These are phyloP conservation scores for Seriola dumerili DNA, from an alignment of 2,113 vertebrate species.

Conservation along the genomic window DNA sequence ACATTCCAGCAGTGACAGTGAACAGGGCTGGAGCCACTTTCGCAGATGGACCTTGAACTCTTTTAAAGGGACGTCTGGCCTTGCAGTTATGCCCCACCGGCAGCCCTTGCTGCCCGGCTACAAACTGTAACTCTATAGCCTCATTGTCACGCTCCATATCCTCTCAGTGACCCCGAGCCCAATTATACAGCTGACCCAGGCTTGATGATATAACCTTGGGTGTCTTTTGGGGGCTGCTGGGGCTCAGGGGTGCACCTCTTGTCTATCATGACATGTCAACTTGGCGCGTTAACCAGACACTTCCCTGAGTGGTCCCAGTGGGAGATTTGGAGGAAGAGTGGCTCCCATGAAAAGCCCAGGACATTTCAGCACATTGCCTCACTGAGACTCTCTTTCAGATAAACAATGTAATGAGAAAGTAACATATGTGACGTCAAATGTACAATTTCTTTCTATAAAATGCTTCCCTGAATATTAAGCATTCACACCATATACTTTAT, in stretches of 20 bases:
- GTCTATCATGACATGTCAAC: conserved; percentile 82
- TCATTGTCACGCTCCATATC: conserved; percentile 84
- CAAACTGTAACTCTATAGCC: conserved; percentile 83
- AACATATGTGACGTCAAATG: background rate
- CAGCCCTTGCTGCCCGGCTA: conserved; percentile 45
- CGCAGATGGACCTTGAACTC: conserved; percentile 76
- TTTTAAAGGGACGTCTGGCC: conserved; percentile 73
- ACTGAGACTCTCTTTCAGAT: conserved; percentile 1
- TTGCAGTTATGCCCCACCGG: conserved; percentile 57
- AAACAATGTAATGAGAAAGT: conserved; percentile 15
- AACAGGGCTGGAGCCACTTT: conserved; percentile 64
- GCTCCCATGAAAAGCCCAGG: conserved; percentile 45
- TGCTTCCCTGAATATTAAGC: background rate
- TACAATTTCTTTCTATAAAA: background rate
- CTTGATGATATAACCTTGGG: conserved; percentile 86
- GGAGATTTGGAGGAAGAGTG: conserved; percentile 58
- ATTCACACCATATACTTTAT: background rate
- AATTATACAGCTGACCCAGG: conserved; percentile 85
- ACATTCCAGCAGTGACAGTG: conserved; percentile 69
- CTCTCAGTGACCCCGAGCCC: conserved; percentile 79
- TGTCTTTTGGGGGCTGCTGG: conserved; percentile 73
- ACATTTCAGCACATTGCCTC: conserved; percentile 42
- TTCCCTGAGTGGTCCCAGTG: conserved; percentile 82
- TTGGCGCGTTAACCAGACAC: conserved; percentile 82
- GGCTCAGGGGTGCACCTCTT: conserved; percentile 75